These are phyloP conservation scores for Parochlus steinenii DNA, from an alignment of 2,888 invertebrate genomes.

Conservation along the genomic window DNA sequence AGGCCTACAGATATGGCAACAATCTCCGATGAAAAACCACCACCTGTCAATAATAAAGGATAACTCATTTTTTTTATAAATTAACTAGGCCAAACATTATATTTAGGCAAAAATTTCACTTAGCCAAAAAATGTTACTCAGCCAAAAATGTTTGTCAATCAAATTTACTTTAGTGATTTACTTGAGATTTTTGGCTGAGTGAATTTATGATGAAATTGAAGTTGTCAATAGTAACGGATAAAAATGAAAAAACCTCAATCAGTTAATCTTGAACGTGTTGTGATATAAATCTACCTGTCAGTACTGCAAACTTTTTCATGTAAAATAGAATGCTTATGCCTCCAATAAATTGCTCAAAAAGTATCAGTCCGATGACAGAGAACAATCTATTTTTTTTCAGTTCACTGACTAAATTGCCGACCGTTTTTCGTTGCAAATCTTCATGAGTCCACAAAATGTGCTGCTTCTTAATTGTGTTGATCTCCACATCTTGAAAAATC, in stretches of 20 bases:
- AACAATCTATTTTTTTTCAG: conserved; percentile 26
- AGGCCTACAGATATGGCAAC: conserved; percentile 42
- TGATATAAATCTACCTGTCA: conserved; percentile 29
- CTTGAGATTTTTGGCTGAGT: not conserved
- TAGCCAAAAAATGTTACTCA: not conserved
- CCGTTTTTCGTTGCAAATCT: conserved; percentile 32
- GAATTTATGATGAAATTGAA: not conserved
- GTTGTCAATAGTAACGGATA: not conserved
- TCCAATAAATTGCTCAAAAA: conserved; percentile 46
- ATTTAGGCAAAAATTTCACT: not conserved
- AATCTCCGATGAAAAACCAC: conserved; percentile 22
- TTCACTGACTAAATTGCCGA: conserved; percentile 33
- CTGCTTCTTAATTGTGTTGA: conserved; percentile 11
- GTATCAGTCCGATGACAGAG: conserved; percentile 42
- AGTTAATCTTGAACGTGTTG: not conserved
- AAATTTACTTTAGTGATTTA: not conserved
- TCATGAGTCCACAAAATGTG: conserved; percentile 13
- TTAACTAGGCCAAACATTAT: not conserved
- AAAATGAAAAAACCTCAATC: not conserved
- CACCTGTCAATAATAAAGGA: conserved; percentile 13
- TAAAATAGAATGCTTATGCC: conserved; percentile 44
- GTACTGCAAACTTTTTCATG: conserved; percentile 36
- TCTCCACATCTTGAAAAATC: conserved; percentile 38
- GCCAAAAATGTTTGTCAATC: not conserved
- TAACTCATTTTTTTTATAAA: conserved; percentile 1